These are phyloP conservation scores for Epinephelus malabaricus DNA, from an alignment of 2,797 vertebrate species.

Conservation along the genomic window DNA sequence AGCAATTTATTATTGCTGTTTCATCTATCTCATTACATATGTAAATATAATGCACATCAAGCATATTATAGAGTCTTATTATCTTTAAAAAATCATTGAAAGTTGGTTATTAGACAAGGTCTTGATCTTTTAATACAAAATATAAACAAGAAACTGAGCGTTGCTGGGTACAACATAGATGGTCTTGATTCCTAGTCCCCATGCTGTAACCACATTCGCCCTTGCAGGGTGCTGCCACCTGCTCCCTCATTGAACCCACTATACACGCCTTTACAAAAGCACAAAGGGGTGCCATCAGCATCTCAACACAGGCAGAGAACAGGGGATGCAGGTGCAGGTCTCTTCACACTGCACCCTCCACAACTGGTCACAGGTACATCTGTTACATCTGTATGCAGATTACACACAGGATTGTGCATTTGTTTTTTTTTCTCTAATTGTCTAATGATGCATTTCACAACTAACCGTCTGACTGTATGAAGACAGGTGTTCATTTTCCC, in stretches of 20 bases:
- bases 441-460: constrained; percentile 10
- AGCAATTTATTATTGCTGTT: neutral
- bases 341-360: neutral
- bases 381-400: neutral
- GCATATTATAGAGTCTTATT: too few species aligned
- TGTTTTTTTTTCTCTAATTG: constrained; percentile 12
- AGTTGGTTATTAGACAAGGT: too few species aligned
- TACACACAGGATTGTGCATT: neutral
- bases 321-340: constrained; percentile 48
- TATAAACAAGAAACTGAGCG: too few species aligned
- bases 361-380: constrained; percentile 16
- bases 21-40: neutral
- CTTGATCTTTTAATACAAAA: too few species aligned
- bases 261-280: too few species aligned
- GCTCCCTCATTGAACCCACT: too few species aligned
- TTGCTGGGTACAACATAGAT: too few species aligned
- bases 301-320: constrained; percentile 31
- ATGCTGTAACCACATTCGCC: too few species aligned
- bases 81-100: too few species aligned
- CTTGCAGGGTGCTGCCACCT: too few species aligned
- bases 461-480: constrained; percentile 4
- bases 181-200: too few species aligned
- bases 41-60: neutral
- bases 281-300: constrained; percentile 15
- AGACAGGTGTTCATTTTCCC: constrained; percentile 17